Evolutionary conservation across 2,888 invertebrate species (phyloP).

Genomic region (Orchesellides sinensis): DNA sequence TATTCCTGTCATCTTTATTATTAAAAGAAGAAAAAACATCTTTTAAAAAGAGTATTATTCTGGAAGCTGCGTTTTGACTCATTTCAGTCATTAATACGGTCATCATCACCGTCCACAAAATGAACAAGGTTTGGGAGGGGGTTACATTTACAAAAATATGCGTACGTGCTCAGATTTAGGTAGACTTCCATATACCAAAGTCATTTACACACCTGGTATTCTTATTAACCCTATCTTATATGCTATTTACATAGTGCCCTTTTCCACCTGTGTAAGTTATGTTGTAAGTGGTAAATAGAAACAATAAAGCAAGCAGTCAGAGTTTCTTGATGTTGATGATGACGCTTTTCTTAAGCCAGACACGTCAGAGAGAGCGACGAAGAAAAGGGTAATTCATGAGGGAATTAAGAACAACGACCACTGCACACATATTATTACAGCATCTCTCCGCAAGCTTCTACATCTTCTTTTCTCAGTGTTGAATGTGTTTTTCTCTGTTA

Average conservation of each 20-base stretch:
- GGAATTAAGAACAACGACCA: slow-evolving; percentile 64
- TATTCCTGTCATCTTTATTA: no score
- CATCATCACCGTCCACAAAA: neutral
- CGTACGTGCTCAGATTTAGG: slow-evolving; percentile 50
- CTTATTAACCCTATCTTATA: neutral
- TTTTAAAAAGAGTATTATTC: no score
- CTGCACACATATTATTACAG: slow-evolving; percentile 2
- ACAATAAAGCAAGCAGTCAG: slow-evolving; percentile 65
- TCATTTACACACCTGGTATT: neutral
- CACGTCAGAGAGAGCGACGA: slow-evolving; percentile 37
- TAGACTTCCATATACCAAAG: neutral
- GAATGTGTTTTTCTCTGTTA: slow-evolving; percentile 14
- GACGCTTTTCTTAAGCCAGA: neutral
- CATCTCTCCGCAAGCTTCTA: neutral
- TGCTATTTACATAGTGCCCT: slow-evolving; percentile 27
- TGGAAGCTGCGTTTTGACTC: no score
- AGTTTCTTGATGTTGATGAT: slow-evolving; percentile 28
- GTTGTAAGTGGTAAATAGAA: slow-evolving; percentile 55
- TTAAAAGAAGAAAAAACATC: no score
- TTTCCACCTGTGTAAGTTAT: slow-evolving; percentile 32
- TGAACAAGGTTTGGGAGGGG: slow-evolving; percentile 11
- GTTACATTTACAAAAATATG: slow-evolving; percentile 5
- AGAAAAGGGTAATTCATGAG: slow-evolving; percentile 67
- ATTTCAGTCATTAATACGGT: neutral
- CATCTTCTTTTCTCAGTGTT: neutral